Evolutionary conservation across 2,113 vertebrate genomes (phyloP), one percentile per base, ranked within the genome.

Genomic region (Chroicocephalus ridibundus): DNA sequence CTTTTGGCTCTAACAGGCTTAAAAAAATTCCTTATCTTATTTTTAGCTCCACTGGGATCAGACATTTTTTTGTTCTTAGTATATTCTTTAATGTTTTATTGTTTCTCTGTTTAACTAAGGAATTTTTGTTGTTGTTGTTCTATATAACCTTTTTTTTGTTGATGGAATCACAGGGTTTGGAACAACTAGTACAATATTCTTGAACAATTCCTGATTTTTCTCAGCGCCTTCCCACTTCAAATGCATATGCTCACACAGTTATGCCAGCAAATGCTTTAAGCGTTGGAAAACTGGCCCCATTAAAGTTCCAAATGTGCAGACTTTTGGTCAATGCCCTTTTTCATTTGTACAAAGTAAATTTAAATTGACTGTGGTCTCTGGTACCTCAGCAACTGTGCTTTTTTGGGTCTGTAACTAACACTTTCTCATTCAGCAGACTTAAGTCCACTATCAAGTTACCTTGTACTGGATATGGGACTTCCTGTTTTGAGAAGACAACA

Each of bases 401-500:
- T 94, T 66, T 80, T 12, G 5, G 17, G 58, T n/a, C 27, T 90
- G 71, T 90, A 74, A 70, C 57, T 69, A 88, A 77, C 40, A 57
- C 20, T 91, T 93, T 31, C 46, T 82, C 10, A 1, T 61, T 54
- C 66, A 82, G 11, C 34, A 58, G 36, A 80, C 49, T 85, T 49
- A 32, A 89, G 36, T 70, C 71, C 46, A 22, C 51, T 93, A 51
- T 86, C 82, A 70, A 42, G 64, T 96, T 93, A 86, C 85, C 60
- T 80, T 88, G 34, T 82, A 58, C 60, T 77, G 68, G 40, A 88
- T 81, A 94, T 2, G 2, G 54, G 34, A 80, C 74, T 93, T 95
- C 82, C 85, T 90, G 68, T 93, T 96, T 95, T 80, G 71, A 57
- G 74, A 92, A 90, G 82, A 85, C 80, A 97, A 85, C 34, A 42